Evolutionary conservation across 2,797 vertebrate genomes (phyloP).

Genomic region (Arnoldichthys spilopterus): DNA sequence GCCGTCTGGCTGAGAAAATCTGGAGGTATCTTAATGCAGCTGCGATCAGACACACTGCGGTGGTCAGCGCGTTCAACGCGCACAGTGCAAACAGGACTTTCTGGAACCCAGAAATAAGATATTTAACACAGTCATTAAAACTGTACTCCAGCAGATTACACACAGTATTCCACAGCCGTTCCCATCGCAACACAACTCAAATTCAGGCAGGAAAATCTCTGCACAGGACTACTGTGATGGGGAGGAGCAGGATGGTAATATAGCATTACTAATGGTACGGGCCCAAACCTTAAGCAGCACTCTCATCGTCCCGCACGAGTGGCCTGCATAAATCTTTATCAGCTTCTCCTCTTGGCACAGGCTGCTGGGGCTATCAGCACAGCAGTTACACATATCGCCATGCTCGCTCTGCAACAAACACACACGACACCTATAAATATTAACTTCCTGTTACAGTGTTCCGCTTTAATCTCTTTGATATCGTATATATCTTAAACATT

Average conservation of each 20-base stretch:
- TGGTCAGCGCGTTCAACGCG: conserved; percentile 83
- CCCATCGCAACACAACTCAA: background rate
- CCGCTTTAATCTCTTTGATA: background rate
- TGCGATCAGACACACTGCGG: conserved; percentile 82
- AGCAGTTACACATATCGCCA: conserved; percentile 84
- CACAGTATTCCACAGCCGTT: background rate
- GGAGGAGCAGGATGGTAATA: background rate
- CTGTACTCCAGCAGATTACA: background rate
- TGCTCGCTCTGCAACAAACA: conserved; percentile 66
- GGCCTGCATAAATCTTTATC: conserved; percentile 79
- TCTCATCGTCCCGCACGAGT: conserved; percentile 82
- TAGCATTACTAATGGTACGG: background rate
- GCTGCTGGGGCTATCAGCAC: conserved; percentile 74
- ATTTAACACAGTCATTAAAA: background rate
- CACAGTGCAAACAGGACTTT: conserved; percentile 86
- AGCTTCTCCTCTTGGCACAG: conserved; percentile 80
- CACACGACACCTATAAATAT: background rate
- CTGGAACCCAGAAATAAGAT: conserved; percentile 66
- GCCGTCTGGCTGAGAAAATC: conserved; percentile 77
- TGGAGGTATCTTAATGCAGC: conserved; percentile 82
- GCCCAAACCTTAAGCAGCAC: conserved; percentile 83
- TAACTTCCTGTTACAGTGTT: background rate
- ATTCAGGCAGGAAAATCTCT: background rate
- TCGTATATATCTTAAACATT: no score
- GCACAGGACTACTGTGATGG: background rate